Base-by-base conservation (phyloP, 2,888 invertebrate genomes). In the Meloe dianella region DNA sequence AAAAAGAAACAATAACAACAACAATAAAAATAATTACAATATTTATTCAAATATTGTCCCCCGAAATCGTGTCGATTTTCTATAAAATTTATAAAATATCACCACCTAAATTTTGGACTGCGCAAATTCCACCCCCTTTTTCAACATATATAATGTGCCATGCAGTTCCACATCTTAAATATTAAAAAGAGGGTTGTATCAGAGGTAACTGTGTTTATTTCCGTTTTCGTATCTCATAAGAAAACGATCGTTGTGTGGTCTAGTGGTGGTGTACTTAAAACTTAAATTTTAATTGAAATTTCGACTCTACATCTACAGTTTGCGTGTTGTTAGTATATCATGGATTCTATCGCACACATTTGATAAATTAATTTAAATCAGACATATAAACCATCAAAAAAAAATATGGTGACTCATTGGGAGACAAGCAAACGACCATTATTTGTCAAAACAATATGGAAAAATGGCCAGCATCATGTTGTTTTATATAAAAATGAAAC, bases 381-480 rank as follows among this genome's bases (percentile, higher is more conserved):
- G 6, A 32, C 35, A 22, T 24, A 41, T n/a, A 30, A 1, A 29
- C 6, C 17, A 60, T 29, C 59, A 75, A 73, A 69, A 47, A 2
- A 47, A 54, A 20, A 5, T 20, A 85, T 85, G 84, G 83, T 85
- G 32, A 84, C 85, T 8, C 85, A 86, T 68, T 89, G 89, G 89
- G 85, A 87, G 71, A 86, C 88, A 2, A 88, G 88, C 67, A 84
- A 85, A 69, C 81, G 87, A 68, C 87, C 88, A 4, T 81, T 88
- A 24, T 87, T 85, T 69, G 86, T 89, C 35, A 84, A 84, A 66
- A 88, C 87, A 0, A 83, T 88, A 62, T 94, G 93, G 93, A 87
- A 90, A 66, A 88, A 91, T 78, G 91, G 91, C 22, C 87, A 89
- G 72, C 87, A 89, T 74, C 86, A 91, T 72, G 91, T 91, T 20